Base-by-base conservation (phyloP, 2,888 invertebrate species). In the Tanypteryx hageni region DNA sequence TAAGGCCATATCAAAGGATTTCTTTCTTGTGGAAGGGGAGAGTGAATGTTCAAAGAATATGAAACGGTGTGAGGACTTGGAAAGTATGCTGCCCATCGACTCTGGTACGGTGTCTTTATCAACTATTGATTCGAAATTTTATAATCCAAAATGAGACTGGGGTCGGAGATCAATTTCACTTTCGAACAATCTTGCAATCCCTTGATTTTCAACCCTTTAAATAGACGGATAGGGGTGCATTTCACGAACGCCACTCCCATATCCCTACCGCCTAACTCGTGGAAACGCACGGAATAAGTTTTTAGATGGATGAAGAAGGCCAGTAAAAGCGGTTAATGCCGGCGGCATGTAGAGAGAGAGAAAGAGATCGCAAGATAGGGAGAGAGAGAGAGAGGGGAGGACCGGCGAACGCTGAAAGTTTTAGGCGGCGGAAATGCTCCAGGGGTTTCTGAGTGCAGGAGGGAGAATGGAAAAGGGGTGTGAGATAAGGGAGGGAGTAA, bases 391-490 rank as follows among this genome's bases (percentile, higher is more conserved):
- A 59, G 9, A 31, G 86, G 58, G 27, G 59, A 5, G 61, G 27
- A 61, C 10, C 10, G 31, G 89, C 9, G 61, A 44, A n/a, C 44
- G 44, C 89, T 89, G 56, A 89, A 89, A 89, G 89, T 89, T 89
- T 89, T 89, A 89, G 89, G 86, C 61, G 61, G 61, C 86, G 86
- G 89, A 89, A 89, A 89, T 89, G 86, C 86, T 86, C 61, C 59
- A 44, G 89, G 89, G 64, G 22, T 44, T 16, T 16, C n/a, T 16
- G 85, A 84, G n/a, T 13, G 56, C 16, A 18, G 44, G 44, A n/a
- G 11, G n/a, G 56, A 9, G 56, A 18, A 14, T 84, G 0, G 56
- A 13, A 18, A 5, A 56, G 56, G 56, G 56, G 84, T 44, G 84
- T 18, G 84, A 57, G 16, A n/a, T 14, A 59, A 22, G 18, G 27